phyloP scores from a whole-genome alignment of 2,113 vertebrate genomes.

The Canis aureus region DNA sequence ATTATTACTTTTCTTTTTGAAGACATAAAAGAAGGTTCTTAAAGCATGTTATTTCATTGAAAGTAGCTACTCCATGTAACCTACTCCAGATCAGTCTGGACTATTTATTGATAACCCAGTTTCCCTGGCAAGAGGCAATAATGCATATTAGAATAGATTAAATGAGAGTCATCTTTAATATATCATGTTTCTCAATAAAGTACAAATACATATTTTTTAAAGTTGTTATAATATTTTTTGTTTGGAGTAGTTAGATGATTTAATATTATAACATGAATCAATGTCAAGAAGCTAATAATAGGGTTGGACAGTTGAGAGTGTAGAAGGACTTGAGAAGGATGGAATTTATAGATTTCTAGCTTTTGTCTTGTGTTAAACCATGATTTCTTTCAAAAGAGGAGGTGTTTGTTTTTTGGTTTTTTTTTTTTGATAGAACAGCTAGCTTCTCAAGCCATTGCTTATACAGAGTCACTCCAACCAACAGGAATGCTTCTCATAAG shows the following conservation, averaged over 20 bases:
- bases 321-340: background rate
- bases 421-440: slow-evolving; percentile 12
- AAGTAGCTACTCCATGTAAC: background rate
- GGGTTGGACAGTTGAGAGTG: background rate
- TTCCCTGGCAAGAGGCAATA: background rate
- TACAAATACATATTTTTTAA: background rate
- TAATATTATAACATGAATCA: slow-evolving; percentile 41
- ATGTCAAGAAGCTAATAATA: slow-evolving; percentile 7
- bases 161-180: background rate
- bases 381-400: slow-evolving; percentile 34
- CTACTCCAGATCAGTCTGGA: background rate
- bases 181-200: slow-evolving; percentile 18
- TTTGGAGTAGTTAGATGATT: background rate
- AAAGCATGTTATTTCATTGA: background rate
- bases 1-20: background rate
- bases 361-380: background rate
- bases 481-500: background rate
- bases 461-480: background rate
- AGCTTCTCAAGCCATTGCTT: slow-evolving; percentile 1
- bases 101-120: background rate
- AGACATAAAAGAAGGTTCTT: background rate
- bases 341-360: background rate
- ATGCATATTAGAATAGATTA: background rate
- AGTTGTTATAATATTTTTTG: background rate
- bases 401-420: background rate